A percentile compares a stretch with the other conserved stretches of the same genome.
Conservation (phyloP, 2,113 vertebrate species). For the Sitta europaea region DNA sequence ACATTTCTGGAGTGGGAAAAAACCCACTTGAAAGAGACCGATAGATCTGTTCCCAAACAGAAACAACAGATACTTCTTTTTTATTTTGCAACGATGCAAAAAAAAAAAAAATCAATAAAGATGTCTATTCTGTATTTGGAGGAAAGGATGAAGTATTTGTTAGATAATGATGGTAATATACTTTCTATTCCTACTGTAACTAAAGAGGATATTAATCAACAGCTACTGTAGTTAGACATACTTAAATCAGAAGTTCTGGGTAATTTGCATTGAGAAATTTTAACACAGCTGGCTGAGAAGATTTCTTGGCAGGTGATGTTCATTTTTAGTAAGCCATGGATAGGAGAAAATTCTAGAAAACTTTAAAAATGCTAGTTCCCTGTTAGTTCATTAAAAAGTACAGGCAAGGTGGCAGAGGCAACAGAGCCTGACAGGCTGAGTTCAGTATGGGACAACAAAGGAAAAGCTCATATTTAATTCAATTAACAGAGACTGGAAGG, state of each 20-base stretch:
- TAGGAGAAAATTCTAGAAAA: not conserved
- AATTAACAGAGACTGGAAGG: not conserved
- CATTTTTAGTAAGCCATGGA: not conserved
- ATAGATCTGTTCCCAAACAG: not conserved
- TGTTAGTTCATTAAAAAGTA: not conserved
- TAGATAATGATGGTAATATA: conserved; percentile 23
- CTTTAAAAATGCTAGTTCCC: not conserved
- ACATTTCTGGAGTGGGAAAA: not conserved
- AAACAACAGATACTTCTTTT: not conserved
- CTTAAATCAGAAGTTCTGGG: conserved; percentile 63
- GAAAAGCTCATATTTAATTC: not conserved
- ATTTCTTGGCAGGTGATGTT: conserved; percentile 4
- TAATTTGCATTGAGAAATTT: conserved; percentile 46
- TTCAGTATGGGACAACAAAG: not conserved
- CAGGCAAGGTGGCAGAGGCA: not conserved
- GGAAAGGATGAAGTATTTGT: conserved; percentile 16
- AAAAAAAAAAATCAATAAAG: not conserved
- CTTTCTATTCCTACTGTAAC: conserved; percentile 43
- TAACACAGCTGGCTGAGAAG: conserved; percentile 22
- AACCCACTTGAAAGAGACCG: not conserved
- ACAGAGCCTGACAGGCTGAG: not conserved
- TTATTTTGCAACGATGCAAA: not conserved
- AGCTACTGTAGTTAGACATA: conserved; percentile 49
- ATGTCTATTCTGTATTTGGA: not conserved
- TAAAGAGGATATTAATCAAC: conserved; percentile 63